Conservation (phyloP, 2,113 vertebrate genomes). For the Gallinago paraguaiae region DNA sequence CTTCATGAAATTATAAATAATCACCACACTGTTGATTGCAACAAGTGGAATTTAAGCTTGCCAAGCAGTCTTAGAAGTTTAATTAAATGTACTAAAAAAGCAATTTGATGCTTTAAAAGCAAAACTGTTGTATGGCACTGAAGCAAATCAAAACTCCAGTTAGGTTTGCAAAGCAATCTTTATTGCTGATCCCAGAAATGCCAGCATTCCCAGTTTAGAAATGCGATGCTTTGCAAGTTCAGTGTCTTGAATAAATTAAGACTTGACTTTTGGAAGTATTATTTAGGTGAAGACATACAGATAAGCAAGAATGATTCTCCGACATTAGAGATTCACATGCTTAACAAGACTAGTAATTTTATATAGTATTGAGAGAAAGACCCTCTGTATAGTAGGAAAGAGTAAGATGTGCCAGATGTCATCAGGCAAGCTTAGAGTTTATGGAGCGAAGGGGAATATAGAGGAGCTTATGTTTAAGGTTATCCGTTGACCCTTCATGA, state of each 20-base stretch:
- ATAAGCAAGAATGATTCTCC: constrained; percentile 40
- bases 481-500: background rate
- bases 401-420: background rate
- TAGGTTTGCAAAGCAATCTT: background rate
- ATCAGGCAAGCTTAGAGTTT: background rate
- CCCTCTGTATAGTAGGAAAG: background rate
- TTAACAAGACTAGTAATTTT: constrained; percentile 24
- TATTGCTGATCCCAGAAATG: constrained; percentile 12
- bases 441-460: constrained; percentile 5
- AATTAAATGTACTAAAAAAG: constrained; percentile 58
- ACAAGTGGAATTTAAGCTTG: constrained; percentile 55
- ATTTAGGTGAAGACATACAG: constrained; percentile 5
- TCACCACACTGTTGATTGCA: constrained; percentile 59
- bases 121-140: constrained; percentile 40
- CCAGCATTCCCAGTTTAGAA: background rate
- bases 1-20: constrained; percentile 64
- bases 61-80: constrained; percentile 53
- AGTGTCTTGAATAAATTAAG: background rate
- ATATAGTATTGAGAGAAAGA: background rate
- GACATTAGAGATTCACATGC: background rate
- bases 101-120: constrained; percentile 54
- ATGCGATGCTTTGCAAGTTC: background rate
- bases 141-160: constrained; percentile 52
- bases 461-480: constrained; percentile 15
- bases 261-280: constrained; percentile 2